phyloP scores from a whole-genome alignment of 2,113 vertebrate species.

The Laticauda colubrina region DNA sequence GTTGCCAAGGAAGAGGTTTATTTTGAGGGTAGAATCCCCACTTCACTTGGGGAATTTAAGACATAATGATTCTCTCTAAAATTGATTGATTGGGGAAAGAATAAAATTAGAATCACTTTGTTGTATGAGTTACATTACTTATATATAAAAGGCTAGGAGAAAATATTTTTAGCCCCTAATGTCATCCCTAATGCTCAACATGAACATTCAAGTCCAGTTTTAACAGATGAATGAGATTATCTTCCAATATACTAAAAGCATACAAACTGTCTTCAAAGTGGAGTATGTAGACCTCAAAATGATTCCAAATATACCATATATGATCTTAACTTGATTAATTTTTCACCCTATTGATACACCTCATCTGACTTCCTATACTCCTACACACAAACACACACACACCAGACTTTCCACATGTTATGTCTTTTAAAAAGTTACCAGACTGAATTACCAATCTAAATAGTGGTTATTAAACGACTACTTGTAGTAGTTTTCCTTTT shows the following conservation, averaged over 20 bases:
- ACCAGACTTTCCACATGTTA: not conserved
- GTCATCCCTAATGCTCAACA: not conserved
- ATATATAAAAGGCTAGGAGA: not conserved
- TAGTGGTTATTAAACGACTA: not conserved
- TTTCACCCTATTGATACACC: not conserved
- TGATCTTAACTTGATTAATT: not conserved
- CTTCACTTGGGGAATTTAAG: not conserved
- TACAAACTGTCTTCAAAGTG: not conserved
- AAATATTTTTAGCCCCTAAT: not conserved
- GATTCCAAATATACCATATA: not conserved
- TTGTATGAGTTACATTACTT: not conserved
- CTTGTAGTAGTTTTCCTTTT: not conserved
- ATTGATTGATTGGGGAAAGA: not conserved
- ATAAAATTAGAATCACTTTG: not conserved
- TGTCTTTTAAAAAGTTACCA: not conserved
- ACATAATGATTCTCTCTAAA: conserved; percentile 1
- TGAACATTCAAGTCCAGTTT: not conserved
- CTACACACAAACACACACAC: not conserved
- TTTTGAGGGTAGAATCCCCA: not conserved
- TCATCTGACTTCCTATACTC: not conserved
- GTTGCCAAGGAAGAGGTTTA: not conserved
- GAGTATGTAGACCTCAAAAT: not conserved
- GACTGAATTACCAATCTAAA: not conserved
- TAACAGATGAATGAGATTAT: not conserved
- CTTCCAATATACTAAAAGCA: not conserved